Base-by-base conservation (phyloP, 2,888 invertebrate genomes). In the Rambutsinella grinnellia region DNA sequence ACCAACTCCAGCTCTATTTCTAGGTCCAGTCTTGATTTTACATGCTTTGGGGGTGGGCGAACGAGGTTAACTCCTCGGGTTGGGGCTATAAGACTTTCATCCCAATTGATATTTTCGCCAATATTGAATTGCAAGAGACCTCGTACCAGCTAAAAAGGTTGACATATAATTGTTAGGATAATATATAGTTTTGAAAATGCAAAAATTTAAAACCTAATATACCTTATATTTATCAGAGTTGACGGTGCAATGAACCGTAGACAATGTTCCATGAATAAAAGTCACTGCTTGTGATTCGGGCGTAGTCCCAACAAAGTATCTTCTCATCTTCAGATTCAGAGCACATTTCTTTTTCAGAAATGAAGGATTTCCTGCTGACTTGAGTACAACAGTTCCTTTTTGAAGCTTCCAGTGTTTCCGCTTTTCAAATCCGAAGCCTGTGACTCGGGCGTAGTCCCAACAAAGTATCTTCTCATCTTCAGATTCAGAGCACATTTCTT, bases 101-200 rank as follows among this genome's bases (percentile, higher is more conserved):
- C 93, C 15, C 93, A 27, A 2, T 93, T 93, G 15, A 94, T 90
- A 83, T 90, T 89, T 87, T 97, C 97, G 0, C 95, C 96, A 79
- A 98, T 91, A 88, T 98, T 98, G 87, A 94, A 93, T 1, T 92
- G 90, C 6, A 98, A 88, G 75, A 98, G 90, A 19, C 96, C 97
- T 76, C 94, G 90, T 65, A 98, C 90, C 51, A 97, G 88, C 80
- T 82, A 47, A 17, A 3, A 65, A 28, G n/a, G n/a, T n/a, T n/a
- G n/a, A n/a, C n/a, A n/a, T n/a, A n/a, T 28, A 68, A 44, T 27
- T 21, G 21, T 53, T 44, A 44, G 27, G 15, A 15, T 26, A 47
- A 67, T 5, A 23, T 27, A 28, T 17, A 57, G 44, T 13, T 28
- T 8, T 26, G n/a, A 51, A 63, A 63, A 24, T 60, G 51, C n/a